Evolutionary conservation across 2,797 vertebrate genomes (phyloP).

Genomic region (Poeciliopsis turneri): DNA sequence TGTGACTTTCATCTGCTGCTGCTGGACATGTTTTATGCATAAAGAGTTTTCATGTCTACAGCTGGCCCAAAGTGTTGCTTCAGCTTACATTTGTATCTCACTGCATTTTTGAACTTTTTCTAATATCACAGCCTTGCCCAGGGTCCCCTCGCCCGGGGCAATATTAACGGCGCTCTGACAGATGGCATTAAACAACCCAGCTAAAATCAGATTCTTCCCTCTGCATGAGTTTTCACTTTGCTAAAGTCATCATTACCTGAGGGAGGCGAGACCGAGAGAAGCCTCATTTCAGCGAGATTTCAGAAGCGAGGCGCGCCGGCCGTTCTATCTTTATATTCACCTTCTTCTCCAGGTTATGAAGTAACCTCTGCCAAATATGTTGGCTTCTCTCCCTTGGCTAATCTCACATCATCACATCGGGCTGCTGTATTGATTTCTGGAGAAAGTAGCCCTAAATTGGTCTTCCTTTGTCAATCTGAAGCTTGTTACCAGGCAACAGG

Average conservation of each 20-base stretch:
- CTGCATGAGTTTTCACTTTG: conserved; percentile 72
- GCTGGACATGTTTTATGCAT: conserved; percentile 55
- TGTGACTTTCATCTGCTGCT: conserved; percentile 17
- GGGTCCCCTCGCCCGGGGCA: conserved; percentile 57
- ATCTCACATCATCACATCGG: conserved; percentile 87
- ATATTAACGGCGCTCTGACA: conserved; percentile 70
- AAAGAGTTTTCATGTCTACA: conserved; percentile 34
- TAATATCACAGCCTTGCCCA: conserved; percentile 60
- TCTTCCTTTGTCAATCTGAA: conserved; percentile 85
- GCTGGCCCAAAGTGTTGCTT: conserved; percentile 61
- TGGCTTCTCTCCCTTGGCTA: conserved; percentile 81
- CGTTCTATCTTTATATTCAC: conserved; percentile 72
- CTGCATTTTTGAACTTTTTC: conserved; percentile 55
- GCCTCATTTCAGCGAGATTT: conserved; percentile 70
- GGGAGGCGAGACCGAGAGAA: conserved; percentile 59
- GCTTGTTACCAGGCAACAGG: conserved; percentile 85
- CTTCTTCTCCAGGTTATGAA: conserved; percentile 73
- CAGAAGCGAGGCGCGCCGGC: conserved; percentile 52
- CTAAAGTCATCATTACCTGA: conserved; percentile 72
- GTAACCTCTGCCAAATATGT: conserved; percentile 73
- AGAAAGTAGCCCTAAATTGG: conserved; percentile 81
- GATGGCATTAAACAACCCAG: conserved; percentile 72
- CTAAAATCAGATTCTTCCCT: conserved; percentile 67
- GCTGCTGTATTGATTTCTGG: conserved; percentile 88
- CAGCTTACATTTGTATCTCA: conserved; percentile 53